Base-by-base conservation (phyloP, 2,888 invertebrate species). In the Drosophila picticornis region DNA sequence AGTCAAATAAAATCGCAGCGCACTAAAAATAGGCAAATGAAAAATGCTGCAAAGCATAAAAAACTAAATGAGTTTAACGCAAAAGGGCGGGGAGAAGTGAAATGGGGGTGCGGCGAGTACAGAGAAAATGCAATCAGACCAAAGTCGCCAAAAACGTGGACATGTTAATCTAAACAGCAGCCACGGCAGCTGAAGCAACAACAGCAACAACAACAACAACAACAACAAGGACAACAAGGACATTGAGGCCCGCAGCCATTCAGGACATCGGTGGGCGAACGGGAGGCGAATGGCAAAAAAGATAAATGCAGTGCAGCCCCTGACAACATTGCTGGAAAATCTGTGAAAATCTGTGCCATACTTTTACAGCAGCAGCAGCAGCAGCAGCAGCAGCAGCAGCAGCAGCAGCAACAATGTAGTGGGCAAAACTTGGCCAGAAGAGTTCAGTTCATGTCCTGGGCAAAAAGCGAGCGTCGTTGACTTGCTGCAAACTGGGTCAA, bases 401-500 rank as follows among this genome's bases (percentile, higher is more conserved):
- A 67, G 50, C 67, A 53, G 22, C 58, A 32, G 4, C 32, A 57
- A 73, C 59, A 72, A 62, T 56, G 51, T 53, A 67, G 58, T 53
- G 66, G 53, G 63, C 62, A 60, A 38, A 65, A 72, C 61, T 75
- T 62, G 76, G 57, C 66, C 67, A 73, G 43, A 56, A 61, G 66
- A 55, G 56, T 27, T 27, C 38, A 60, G 63, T 34, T 46, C 63
- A 55, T 53, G 46, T 53, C 60, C 75, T 63, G 27, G 34, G 43
- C 50, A 32, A 52, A 46, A 46, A 46, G 16, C 46, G 16, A 16
- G 25, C 46, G 46, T 46, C 62, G 71, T 46, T 67, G 72, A 62
- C 38, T 73, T 62, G 60, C 50, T 40, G 36, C 55, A 75, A 87
- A 87, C 90, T 87, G 85, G 90, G 86, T 87, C 86, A 87, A 88